Evolutionary conservation across 2,888 invertebrate genomes (phyloP), one percentile per base, ranked within the genome.

Genomic region (Agrochola lychnidis): DNA sequence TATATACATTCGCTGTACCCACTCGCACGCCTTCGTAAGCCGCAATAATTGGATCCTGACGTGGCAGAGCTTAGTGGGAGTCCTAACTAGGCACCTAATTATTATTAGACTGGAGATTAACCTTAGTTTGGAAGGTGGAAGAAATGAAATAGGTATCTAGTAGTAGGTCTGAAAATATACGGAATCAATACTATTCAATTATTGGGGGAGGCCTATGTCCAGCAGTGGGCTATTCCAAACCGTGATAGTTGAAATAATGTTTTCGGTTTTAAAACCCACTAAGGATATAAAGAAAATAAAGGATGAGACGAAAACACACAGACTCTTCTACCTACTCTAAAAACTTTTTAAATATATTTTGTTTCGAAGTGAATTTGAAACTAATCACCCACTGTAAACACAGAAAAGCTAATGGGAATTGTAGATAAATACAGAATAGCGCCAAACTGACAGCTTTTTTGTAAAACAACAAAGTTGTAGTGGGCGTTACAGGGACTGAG

Each of bases 1-100:
- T 78, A 75, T 1, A 30, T 72, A 80, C 77, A 82, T 74, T 77
- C 69, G 69, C 36, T 76, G 84, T 72, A 69, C 84, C 84, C 84
- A 84, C 84, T 76, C 79, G 68, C 62, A 73, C 84, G 79, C 84
- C 84, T 69, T 59, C 79, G 79, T 61, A 12, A 57, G 48, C 56
- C 16, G 42, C 22, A 66, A 66, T 84, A 81, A 84, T 79, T 78
- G 79, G 81, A 78, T 64, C 71, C 77, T 77, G 77, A 70, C 61
- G 70, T 22, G 30, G 68, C 67, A 56, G 42, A 30, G 80, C 51
- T 70, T 62, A 57, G 71, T 77, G 71, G 73, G 71, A 83, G 51
- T 57, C 51, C 57, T 48, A n/a, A 56, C 69, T 74, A 40, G 19
- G 16, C 25, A 25, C 61, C 53, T 75, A 63, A 82, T 75, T 82